Evolutionary conservation across 2,113 vertebrate species (phyloP).

Genomic region (Dinomys branickii): DNA sequence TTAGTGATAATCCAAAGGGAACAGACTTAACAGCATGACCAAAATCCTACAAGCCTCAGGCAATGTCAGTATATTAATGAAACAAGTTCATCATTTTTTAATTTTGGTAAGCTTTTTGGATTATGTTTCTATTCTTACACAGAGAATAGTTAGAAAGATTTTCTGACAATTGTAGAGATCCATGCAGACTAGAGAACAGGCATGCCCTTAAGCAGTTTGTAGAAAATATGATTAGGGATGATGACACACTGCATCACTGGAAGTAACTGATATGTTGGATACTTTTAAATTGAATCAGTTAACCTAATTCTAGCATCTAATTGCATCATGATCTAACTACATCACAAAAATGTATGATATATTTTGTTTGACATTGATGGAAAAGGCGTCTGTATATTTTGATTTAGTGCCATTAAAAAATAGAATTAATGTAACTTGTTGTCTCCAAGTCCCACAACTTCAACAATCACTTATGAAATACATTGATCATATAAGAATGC

Average conservation of each 20-base stretch:
- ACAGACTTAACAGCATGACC: not conserved
- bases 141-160: not conserved
- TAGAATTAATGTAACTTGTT: not conserved
- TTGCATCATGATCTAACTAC: not conserved
- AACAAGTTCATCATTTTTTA: not conserved
- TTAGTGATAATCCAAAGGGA: not conserved
- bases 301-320: conserved; percentile 27
- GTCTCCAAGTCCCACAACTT: not conserved
- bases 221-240: not conserved
- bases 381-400: conserved; percentile 33
- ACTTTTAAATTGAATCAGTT: conserved; percentile 2
- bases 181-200: not conserved
- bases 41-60: not conserved
- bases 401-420: conserved; percentile 12
- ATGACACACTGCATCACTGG: not conserved
- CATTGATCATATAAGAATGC: not conserved
- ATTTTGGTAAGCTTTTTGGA: not conserved
- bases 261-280: not conserved
- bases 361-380: conserved; percentile 28
- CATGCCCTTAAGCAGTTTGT: not conserved
- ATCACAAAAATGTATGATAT: not conserved
- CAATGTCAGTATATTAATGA: not conserved
- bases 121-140: not conserved
- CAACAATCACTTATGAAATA: conserved; percentile 42
- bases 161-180: not conserved